Evolutionary conservation across 2,888 invertebrate genomes (phyloP).

Genomic region (Hirtodrosophila cameraria): DNA sequence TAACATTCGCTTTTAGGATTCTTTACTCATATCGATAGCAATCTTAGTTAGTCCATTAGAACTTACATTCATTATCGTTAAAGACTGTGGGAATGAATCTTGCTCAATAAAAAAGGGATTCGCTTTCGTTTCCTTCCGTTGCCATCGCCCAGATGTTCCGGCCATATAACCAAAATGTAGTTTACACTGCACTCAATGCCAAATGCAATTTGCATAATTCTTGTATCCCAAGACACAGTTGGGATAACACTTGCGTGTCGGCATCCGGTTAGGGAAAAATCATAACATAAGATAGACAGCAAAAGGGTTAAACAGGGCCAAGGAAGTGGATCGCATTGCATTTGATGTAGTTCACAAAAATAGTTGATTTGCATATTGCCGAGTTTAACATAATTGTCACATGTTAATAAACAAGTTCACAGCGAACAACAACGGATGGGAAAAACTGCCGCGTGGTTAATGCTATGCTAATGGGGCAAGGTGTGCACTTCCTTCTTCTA

Average conservation of each 20-base stretch:
- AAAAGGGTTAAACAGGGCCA: constrained; percentile 33
- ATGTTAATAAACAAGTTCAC: constrained; percentile 72
- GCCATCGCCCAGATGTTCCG: constrained; percentile 62
- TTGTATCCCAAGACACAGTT: constrained; percentile 14
- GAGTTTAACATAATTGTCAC: constrained; percentile 70
- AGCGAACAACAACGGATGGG: constrained; percentile 26
- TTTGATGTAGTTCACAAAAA: constrained; percentile 25
- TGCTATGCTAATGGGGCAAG: constrained; percentile 73
- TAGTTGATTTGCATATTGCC: constrained; percentile 58
- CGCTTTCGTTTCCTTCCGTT: constrained; percentile 44
- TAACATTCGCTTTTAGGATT: not conserved
- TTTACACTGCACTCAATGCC: constrained; percentile 52
- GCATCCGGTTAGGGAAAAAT: constrained; percentile 50
- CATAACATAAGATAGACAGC: constrained; percentile 41
- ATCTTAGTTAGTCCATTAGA: not conserved
- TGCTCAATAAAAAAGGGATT: constrained; percentile 16
- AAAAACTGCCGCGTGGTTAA: constrained; percentile 56
- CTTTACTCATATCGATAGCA: constrained; percentile 1
- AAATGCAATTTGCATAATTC: constrained; percentile 61
- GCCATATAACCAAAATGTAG: constrained; percentile 52
- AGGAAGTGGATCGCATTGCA: constrained; percentile 58
- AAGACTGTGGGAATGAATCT: constrained; percentile 48
- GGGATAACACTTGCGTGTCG: constrained; percentile 58
- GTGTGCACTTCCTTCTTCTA: constrained; percentile 71
- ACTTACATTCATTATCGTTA: constrained; percentile 12